Conservation (phyloP, 2,797 vertebrate species). For the Sebastes minor region DNA sequence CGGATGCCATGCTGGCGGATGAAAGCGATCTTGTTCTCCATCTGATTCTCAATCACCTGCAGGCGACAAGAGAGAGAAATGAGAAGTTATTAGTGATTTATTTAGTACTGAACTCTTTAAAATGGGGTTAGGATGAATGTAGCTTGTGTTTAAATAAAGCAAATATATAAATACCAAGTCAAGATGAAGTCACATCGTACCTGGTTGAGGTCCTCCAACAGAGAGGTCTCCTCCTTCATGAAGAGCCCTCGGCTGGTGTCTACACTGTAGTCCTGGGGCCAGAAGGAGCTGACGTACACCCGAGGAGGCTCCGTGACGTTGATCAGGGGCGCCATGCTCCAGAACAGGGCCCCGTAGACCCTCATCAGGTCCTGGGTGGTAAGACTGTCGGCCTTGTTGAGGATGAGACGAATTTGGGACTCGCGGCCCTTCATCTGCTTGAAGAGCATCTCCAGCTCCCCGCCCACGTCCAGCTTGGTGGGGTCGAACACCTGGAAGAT, state of each 20-base stretch:
- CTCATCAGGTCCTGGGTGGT: slow-evolving; percentile 96
- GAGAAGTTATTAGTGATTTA: not conserved
- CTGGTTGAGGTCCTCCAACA: slow-evolving; percentile 96
- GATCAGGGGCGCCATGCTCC: slow-evolving; percentile 97
- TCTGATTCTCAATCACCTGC: slow-evolving; percentile 96
- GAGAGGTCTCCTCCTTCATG: slow-evolving; percentile 94
- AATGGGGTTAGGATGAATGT: not conserved
- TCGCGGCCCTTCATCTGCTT: slow-evolving; percentile 95
- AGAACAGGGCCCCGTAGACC: slow-evolving; percentile 96
- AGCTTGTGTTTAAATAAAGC: not conserved
- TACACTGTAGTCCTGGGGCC: slow-evolving; percentile 90
- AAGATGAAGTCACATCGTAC: slow-evolving; percentile 24
- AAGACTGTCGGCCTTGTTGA: slow-evolving; percentile 96
- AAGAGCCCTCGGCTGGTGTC: slow-evolving; percentile 93
- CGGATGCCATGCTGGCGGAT: slow-evolving; percentile 97
- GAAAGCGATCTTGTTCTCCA: slow-evolving; percentile 99
- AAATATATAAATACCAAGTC: not conserved
- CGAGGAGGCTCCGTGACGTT: slow-evolving; percentile 95
- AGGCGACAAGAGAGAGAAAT: not conserved
- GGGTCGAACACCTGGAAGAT: slow-evolving; percentile 98
- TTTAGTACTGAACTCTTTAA: not conserved
- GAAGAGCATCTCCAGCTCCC: slow-evolving; percentile 96
- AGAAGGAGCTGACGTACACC: slow-evolving; percentile 98
- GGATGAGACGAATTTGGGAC: slow-evolving; percentile 96
- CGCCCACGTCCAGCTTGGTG: slow-evolving; percentile 95